Percentiles rank a stretch among this genome's conserved stretches.
Conservation (phyloP, 2,113 vertebrate genomes). For the Plestiodon gilberti region DNA sequence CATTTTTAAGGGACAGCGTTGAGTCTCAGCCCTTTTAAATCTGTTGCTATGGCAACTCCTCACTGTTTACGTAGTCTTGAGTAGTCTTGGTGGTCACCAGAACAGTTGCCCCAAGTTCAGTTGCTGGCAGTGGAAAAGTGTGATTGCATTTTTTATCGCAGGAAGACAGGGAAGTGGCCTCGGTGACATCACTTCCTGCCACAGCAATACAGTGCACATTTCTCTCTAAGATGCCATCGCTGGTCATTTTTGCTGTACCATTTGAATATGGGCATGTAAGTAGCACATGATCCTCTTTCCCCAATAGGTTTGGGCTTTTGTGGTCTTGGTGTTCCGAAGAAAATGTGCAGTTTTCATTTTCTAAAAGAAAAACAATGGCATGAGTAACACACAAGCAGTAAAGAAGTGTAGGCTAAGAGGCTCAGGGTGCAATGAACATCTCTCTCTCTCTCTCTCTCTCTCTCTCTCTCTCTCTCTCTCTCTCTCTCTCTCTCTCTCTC, state of each 20-base stretch:
- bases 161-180: not conserved
- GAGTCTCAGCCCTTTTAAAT: fast-evolving
- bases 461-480: too few relatives aligned
- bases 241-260: not conserved
- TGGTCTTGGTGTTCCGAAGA: not conserved
- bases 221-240: not conserved
- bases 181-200: not conserved
- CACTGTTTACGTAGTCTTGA: constrained; percentile 12
- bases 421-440: fast-evolving
- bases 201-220: not conserved
- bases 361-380: constrained; percentile 25
- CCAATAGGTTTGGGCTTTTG: not conserved
- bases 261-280: not conserved
- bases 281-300: not conserved
- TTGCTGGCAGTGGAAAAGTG: constrained; percentile 76
- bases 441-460: too few relatives aligned
- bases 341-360: not conserved
- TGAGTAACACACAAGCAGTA: not conserved
- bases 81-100: constrained; percentile 82
- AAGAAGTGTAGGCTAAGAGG: fast-evolving
- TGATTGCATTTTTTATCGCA: constrained; percentile 51
- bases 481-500: too few relatives aligned
- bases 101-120: constrained; percentile 76
- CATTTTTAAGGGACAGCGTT: fast-evolving
- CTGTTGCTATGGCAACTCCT: constrained; percentile 50